Percentiles rank a stretch among this genome's conserved stretches.
These are phyloP conservation scores for Archaeoteleia sp. DNA, from an alignment of 2,888 invertebrate species.

Conservation along the genomic window DNA sequence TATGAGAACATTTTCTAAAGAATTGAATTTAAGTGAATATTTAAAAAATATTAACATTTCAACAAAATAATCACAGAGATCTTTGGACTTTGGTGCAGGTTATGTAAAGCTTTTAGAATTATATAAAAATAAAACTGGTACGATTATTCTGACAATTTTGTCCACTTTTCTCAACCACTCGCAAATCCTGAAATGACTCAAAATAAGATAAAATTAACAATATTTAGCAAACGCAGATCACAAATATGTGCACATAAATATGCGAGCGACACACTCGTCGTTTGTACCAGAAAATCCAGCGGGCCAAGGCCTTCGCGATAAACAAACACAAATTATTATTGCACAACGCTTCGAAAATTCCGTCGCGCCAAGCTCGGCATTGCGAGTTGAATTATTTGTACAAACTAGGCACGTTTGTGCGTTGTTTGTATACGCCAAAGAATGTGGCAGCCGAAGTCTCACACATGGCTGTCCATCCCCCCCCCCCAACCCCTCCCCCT, in stretches of 20 bases:
- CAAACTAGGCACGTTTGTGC: conserved; percentile 63
- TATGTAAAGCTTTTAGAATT: too few relatives aligned
- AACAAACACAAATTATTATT: conserved; percentile 62
- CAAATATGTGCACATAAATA: conserved; percentile 22
- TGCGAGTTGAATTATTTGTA: conserved; percentile 68
- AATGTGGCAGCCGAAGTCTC: conserved; percentile 54
- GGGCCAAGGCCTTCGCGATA: conserved; percentile 50
- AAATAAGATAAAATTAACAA: conserved; percentile 34
- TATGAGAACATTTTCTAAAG: too few relatives aligned
- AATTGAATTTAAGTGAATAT: too few relatives aligned
- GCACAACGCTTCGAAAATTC: conserved; percentile 60
- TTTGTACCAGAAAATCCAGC: conserved; percentile 40
- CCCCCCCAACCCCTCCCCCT: conserved; percentile 10
- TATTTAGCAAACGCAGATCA: conserved; percentile 42
- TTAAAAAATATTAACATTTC: too few relatives aligned
- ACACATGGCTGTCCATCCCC: conserved; percentile 42
- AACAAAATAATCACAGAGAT: too few relatives aligned
- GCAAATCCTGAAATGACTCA: neutral
- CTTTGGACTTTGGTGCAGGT: too few relatives aligned
- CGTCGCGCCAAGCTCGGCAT: conserved; percentile 55
- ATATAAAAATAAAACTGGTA: too few relatives aligned
- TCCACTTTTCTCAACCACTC: conserved; percentile 1
- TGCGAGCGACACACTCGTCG: conserved; percentile 3
- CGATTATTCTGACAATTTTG: too few relatives aligned
- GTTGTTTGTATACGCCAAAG: conserved; percentile 61